These are phyloP conservation scores for Vulpes vulpes DNA, from an alignment of 2,113 vertebrate species.

Conservation along the genomic window DNA sequence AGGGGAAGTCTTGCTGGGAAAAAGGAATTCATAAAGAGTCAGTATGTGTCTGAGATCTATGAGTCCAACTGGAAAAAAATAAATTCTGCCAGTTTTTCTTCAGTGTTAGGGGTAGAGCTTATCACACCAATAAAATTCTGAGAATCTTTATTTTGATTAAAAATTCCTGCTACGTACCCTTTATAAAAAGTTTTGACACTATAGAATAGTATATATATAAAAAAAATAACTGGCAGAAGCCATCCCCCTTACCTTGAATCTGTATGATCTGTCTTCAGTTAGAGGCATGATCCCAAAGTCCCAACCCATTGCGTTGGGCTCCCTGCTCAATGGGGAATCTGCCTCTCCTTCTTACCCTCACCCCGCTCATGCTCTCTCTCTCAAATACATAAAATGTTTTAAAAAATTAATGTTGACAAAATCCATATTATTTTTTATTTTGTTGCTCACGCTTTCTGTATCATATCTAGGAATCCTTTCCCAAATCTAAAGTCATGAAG, in stretches of 20 bases:
- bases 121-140: conserved; percentile 45
- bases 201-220: neutral
- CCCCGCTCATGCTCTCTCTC: too few species aligned
- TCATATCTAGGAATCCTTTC: neutral
- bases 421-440: neutral
- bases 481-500: neutral
- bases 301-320: too few species aligned
- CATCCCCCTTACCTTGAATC: neutral
- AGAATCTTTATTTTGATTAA: conserved; percentile 29
- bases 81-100: neutral
- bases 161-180: neutral
- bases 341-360: too few species aligned
- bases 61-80: neutral
- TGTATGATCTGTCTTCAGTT: neutral
- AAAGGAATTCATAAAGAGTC: conserved; percentile 50
- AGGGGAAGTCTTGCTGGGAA: neutral
- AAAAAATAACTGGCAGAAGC: neutral
- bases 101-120: neutral
- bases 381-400: too few species aligned
- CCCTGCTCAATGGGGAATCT: too few species aligned
- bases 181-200: neutral
- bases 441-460: neutral
- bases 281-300: too few species aligned
- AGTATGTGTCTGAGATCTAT: conserved; percentile 36
- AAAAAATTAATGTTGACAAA: neutral